Evolutionary conservation across 2,888 invertebrate genomes (phyloP), one percentile per base, ranked within the genome.

Genomic region (Agonopterix subpropinquella): DNA sequence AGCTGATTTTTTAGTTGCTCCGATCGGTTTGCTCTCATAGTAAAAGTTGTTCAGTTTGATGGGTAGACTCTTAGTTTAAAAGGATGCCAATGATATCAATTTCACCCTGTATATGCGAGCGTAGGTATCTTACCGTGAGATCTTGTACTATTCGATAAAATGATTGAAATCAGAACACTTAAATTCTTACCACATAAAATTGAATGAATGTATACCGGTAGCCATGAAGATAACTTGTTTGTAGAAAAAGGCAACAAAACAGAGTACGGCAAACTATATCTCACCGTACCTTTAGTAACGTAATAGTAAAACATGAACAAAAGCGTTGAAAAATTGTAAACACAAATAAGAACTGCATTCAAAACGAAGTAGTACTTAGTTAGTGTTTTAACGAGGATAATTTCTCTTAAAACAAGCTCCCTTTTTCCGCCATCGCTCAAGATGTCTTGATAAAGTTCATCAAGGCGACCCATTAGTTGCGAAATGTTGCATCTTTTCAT

Each of bases 261-360:
- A 0, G 77, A 70, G 53, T 74, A 86, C 0, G 86, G 82, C 28
- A 85, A 56, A 11, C 55, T 52, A 50, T 64, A 83, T 0, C 58
- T 47, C 1, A 79, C 51, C 43, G 70, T 55, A 1, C 62, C 56
- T 11, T 58, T 67, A 4, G 49, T 58, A 0, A 69, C 41, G 54
- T 77, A 85, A 54, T 63, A 49, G 51, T 72, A 75, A 3, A 64
- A 39, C 18, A 84, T 80, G 0, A 81, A 51, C 28, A 77, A 36
- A 1, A 72, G 59, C 1, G 78, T 60, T 0, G 73, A 72, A 58
- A 85, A 85, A 53, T 77, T 82, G 51, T 85, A 86, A 4, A 85
- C 73, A 8, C 67, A 64, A 47, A 85, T 78, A 3, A 86, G 63
- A 11, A 75, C 51, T 1, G 56, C 53, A 53, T 85, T 85, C 2